phyloP scores from a whole-genome alignment of 2,888 invertebrate species.

The Panopea generosa region DNA sequence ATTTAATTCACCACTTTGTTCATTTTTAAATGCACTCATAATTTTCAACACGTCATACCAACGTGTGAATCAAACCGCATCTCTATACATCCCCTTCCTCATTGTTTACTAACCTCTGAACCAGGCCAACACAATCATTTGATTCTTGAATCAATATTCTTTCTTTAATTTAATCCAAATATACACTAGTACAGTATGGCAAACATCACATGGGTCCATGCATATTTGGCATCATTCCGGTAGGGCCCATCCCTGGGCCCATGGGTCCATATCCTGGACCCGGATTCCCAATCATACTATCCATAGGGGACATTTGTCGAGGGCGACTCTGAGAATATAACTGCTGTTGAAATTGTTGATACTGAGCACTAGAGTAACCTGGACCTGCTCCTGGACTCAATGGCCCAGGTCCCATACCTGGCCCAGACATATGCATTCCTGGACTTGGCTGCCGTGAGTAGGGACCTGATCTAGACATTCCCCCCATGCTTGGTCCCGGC shows the following conservation, averaged over 20 bases:
- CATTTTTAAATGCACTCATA: no score
- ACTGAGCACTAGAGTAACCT: constrained; percentile 74
- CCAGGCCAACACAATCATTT: no score
- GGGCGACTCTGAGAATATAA: constrained; percentile 78
- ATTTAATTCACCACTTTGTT: no score
- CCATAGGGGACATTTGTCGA: constrained; percentile 77
- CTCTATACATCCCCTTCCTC: no score
- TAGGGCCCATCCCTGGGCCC: constrained; percentile 64
- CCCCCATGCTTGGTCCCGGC: constrained; percentile 62
- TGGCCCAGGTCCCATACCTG: constrained; percentile 52
- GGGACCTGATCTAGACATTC: constrained; percentile 65
- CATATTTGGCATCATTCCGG: constrained; percentile 75
- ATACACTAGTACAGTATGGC: no score
- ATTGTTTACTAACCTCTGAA: no score
- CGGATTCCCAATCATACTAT: constrained; percentile 73
- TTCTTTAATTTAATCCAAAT: no score
- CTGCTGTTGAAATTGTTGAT: constrained; percentile 84
- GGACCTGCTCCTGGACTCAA: constrained; percentile 58
- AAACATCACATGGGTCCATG: constrained; percentile 65
- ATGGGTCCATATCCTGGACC: constrained; percentile 47
- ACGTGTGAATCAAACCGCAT: no score
- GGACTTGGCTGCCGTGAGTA: constrained; percentile 63
- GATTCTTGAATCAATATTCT: no score
- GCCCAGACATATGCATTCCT: constrained; percentile 72
- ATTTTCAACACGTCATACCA: no score